Percentiles rank a stretch among this genome's conserved stretches.
Evolutionary conservation across 2,888 invertebrate genomes (phyloP).

Genomic region (Candidula unifasciata): DNA sequence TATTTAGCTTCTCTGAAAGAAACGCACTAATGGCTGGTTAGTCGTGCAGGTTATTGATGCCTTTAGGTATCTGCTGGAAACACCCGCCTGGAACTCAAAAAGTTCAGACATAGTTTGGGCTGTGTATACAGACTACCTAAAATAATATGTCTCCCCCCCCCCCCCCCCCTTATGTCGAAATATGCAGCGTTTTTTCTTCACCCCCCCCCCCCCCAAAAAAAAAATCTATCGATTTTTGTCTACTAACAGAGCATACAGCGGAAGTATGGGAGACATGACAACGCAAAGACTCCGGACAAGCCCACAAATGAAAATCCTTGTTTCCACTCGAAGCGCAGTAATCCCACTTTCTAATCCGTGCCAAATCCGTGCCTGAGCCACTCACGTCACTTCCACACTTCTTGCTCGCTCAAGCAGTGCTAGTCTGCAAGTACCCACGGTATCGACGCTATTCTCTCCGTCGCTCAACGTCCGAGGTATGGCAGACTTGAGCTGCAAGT

Average conservation of each 20-base stretch:
- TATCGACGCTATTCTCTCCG: not conserved
- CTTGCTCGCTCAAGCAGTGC: not conserved
- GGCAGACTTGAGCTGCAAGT: not conserved
- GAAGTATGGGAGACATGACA: too few species aligned
- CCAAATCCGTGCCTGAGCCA: not conserved
- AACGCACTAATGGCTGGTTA: too few species aligned
- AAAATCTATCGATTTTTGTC: too few species aligned
- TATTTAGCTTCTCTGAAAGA: too few species aligned
- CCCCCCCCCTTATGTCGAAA: not conserved
- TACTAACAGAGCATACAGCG: too few species aligned
- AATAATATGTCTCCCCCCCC: too few species aligned
- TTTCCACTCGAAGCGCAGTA: not conserved
- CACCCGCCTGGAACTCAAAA: too few species aligned
- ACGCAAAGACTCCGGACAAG: not conserved
- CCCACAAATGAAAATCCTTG: not conserved
- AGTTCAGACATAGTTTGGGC: too few species aligned
- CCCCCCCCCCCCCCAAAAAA: conserved; percentile 3
- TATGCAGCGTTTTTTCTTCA: not conserved
- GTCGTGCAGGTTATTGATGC: too few species aligned
- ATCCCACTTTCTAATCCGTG: conserved; percentile 17
- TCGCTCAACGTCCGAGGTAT: not conserved
- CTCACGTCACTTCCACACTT: conserved; percentile 10
- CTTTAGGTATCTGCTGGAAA: too few species aligned
- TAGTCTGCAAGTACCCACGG: not conserved
- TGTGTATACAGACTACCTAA: too few species aligned